Evolutionary conservation across 2,888 invertebrate genomes (phyloP).

Genomic region (Operophtera brumata): DNA sequence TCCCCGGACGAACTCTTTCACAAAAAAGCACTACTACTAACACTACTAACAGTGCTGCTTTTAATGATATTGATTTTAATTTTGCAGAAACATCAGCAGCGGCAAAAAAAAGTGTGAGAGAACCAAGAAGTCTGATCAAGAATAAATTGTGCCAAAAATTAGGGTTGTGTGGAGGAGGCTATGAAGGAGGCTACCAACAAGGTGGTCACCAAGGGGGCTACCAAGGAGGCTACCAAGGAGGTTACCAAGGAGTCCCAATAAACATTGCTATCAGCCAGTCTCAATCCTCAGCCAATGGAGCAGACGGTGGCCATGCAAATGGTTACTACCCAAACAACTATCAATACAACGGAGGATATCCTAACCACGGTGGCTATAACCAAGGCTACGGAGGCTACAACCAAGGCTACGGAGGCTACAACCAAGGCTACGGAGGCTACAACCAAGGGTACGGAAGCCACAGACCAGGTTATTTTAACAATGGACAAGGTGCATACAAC

Average conservation of each 20-base stretch:
- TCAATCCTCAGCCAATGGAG: constrained; percentile 64
- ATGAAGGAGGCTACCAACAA: constrained; percentile 29
- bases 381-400: constrained; percentile 35
- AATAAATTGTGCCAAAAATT: constrained; percentile 56
- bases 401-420: constrained; percentile 35
- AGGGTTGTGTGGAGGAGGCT: constrained; percentile 51
- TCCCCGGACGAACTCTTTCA: no score
- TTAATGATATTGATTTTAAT: constrained; percentile 12
- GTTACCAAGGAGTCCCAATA: constrained; percentile 46
- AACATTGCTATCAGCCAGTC: constrained; percentile 75
- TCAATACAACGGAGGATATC: constrained; percentile 48
- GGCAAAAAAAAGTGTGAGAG: constrained; percentile 37
- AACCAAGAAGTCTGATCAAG: constrained; percentile 46
- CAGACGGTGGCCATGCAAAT: constrained; percentile 54
- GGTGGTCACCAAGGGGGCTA: constrained; percentile 32
- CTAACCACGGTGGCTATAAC: constrained; percentile 28
- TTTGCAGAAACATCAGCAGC: constrained; percentile 43
- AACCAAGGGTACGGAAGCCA: constrained; percentile 40
- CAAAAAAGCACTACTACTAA: no score
- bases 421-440: constrained; percentile 43
- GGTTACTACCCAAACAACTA: constrained; percentile 60
- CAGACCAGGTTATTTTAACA: constrained; percentile 53
- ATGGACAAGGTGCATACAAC: constrained; percentile 58
- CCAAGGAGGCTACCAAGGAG: constrained; percentile 32
- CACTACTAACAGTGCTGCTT: no score